Percentiles rank a stretch among this genome's conserved stretches.
These are phyloP conservation scores for Heliconius aoede DNA, from an alignment of 2,888 invertebrate species.

Conservation along the genomic window DNA sequence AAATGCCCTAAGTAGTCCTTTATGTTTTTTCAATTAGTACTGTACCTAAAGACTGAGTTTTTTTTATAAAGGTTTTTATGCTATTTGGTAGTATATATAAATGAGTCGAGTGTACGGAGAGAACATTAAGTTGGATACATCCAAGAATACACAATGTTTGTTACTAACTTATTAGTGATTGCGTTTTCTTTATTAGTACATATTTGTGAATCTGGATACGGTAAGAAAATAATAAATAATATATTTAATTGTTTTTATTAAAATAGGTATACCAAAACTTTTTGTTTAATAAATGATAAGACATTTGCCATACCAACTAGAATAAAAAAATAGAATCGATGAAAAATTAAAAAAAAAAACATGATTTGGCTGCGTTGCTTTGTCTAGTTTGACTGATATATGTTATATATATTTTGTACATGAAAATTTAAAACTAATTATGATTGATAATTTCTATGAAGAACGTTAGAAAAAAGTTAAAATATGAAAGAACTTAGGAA, in stretches of 20 bases:
- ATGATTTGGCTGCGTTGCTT: no score
- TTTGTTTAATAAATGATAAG: no score
- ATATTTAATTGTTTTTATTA: not conserved
- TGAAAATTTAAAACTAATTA: no score
- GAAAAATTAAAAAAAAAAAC: no score
- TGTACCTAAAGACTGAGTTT: not conserved
- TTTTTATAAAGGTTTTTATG: slow-evolving; percentile 12
- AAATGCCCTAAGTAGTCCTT: slow-evolving; percentile 2
- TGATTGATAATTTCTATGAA: no score
- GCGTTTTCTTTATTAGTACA: slow-evolving; percentile 29
- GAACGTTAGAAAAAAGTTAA: no score
- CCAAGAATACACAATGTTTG: slow-evolving; percentile 40
- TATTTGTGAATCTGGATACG: slow-evolving; percentile 38
- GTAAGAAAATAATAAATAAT: slow-evolving; percentile 31
- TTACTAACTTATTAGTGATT: slow-evolving; percentile 32
- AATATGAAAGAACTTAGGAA: no score
- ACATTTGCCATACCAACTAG: no score
- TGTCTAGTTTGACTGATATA: no score
- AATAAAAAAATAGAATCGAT: no score
- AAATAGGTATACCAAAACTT: no score
- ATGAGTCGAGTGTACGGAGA: slow-evolving; percentile 15
- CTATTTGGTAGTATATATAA: slow-evolving; percentile 31
- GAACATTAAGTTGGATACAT: slow-evolving; percentile 30
- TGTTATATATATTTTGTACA: no score
- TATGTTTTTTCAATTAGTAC: not conserved